Evolutionary conservation across 2,888 invertebrate genomes (phyloP), one percentile per base, ranked within the genome.

Genomic region (Nasonia oneida): DNA sequence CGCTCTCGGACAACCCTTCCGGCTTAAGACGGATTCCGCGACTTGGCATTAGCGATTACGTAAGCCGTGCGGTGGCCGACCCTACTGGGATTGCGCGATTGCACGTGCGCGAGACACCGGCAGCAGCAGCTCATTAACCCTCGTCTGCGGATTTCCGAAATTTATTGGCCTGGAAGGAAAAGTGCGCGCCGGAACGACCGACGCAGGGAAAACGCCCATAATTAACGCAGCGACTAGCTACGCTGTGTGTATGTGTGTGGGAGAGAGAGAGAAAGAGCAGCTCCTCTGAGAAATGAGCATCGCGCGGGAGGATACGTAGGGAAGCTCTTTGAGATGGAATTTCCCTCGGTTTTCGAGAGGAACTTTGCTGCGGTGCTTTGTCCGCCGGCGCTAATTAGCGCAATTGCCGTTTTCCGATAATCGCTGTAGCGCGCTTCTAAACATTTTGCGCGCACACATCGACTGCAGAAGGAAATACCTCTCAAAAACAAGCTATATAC

Each of bases 11-110:
- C 39, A 39, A 64, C 64, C 64, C 64, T 64, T 64, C 75, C 86
- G 89, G 90, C 90, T 90, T 90, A 91, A 91, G 90, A 90, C 88
- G 89, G 89, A 89, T 90, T 87, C 88, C 86, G 87, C 85, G 88
- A 87, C 88, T 89, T 78, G 88, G 84, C 84, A 71, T 81, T 81
- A 76, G 84, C 74, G 47, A 83, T 83, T 74, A 61, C 61, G 37
- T 74, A 53, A 75, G 79, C 79, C 50, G 50, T 6, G 15, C 23
- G 47, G 73, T 67, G 64, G 76, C 29, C 29, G 0, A n/a, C 18
- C 53, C 82, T 42, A 47, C 50, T 39, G 75, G 64, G 77, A 86
- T 71, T 81, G 57, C 8, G 81, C 83, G 86, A 86, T 84, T 84
- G 81, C 81, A 81, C 50, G 39, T 29, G 29, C 29, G 29, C 29